Evolutionary conservation across 2,797 vertebrate species (phyloP).

Genomic region (Coluber constrictor): DNA sequence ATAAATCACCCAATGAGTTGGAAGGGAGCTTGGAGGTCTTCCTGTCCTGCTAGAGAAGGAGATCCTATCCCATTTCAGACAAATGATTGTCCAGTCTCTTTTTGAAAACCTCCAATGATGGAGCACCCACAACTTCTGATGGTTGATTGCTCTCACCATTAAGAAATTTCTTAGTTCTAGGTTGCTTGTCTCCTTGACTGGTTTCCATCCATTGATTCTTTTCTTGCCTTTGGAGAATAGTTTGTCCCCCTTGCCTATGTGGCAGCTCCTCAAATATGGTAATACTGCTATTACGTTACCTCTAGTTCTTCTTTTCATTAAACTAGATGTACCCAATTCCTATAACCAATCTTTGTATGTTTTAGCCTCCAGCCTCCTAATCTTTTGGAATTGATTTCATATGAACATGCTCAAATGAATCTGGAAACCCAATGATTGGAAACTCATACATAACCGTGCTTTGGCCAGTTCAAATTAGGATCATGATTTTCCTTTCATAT

Average conservation of each 20-base stretch:
- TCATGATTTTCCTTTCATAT: neutral
- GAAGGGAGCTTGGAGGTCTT: neutral
- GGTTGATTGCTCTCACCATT: neutral
- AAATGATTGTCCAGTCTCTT: neutral
- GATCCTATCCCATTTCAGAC: neutral
- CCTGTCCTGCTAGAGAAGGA: neutral
- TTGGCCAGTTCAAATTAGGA: neutral
- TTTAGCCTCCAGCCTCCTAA: neutral
- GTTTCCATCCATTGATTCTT: neutral
- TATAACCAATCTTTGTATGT: neutral
- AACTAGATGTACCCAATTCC: neutral
- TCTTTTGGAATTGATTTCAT: neutral
- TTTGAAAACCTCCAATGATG: neutral
- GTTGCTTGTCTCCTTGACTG: neutral
- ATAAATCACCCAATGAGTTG: neutral
- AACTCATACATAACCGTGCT: neutral
- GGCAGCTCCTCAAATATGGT: neutral
- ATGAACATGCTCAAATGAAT: neutral
- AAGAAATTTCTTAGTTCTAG: neutral
- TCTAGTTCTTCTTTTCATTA: neutral
- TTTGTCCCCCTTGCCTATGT: neutral
- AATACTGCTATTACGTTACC: neutral
- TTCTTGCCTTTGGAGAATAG: neutral
- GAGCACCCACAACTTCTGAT: neutral
- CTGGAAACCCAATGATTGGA: neutral